Evolutionary conservation across 2,888 invertebrate species (phyloP), one percentile per base, ranked within the genome.

Genomic region (Conistra vaccinii): DNA sequence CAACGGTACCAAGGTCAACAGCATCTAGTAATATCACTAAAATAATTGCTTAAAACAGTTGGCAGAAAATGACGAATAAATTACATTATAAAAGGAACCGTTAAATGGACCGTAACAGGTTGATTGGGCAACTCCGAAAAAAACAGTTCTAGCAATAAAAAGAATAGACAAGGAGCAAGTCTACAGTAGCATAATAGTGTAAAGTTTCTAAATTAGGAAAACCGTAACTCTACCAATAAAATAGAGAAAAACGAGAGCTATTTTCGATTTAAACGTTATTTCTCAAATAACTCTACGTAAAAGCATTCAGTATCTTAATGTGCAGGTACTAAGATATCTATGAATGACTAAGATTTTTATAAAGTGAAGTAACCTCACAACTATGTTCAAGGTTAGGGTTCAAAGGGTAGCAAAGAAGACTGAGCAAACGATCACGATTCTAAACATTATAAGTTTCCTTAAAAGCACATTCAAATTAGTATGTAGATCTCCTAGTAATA

Each of bases 91-190:
- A 17, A 65, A 60, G 45, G 51, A 67, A 81, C 85, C 85, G 81
- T 85, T 84, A 85, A 73, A 79, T 79, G 68, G 75, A 39, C 69
- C 68, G 65, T 77, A 81, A 85, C 69, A 69, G 58, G 74, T 79
- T 76, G 69, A 60, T 69, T 67, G 58, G 53, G 66, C 62, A 68
- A 62, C 35, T 51, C 58, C 71, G 23, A 80, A 74, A 73, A 35
- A 53, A 75, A 55, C 3, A 71, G 55, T 51, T 55, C 69, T 65
- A 57, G 60, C 53, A 35, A 65, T 68, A 83, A 76, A 60, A 62
- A n/a, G 1, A 39, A 70, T 60, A 58, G 29, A 53, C n/a, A n/a
- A 55, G 48, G 17, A 69, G n/a, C 10, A 51, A 67, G 26, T 67
- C 39, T 12, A 68, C 53, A 29, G n/a, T 72, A 55, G 65, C 57